These are phyloP conservation scores for Axinella damicornis DNA, from an alignment of 37 sponge, comb jelly and placozoan genomes.

Conservation along the genomic window DNA sequence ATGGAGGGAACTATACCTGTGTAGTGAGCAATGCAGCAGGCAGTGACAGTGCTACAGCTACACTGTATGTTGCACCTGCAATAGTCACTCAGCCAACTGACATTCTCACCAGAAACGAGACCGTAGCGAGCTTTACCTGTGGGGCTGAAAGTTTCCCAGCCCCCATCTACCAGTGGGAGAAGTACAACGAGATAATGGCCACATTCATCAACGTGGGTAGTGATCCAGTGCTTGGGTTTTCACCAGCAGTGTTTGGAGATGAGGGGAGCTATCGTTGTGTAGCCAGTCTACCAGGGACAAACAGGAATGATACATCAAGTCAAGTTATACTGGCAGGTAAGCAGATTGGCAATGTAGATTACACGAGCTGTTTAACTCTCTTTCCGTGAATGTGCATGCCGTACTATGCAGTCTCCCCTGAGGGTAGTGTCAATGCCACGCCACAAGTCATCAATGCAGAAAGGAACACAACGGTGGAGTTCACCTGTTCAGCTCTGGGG, in stretches of 20 bases:
- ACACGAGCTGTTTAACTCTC: too few relatives aligned
- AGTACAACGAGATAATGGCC: background rate
- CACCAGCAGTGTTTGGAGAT: constrained; percentile 21
- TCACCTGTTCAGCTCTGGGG: constrained; percentile 66
- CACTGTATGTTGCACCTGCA: constrained; percentile 27
- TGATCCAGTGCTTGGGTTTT: background rate
- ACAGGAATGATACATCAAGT: too few relatives aligned
- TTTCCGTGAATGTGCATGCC: too few relatives aligned
- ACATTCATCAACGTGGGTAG: background rate
- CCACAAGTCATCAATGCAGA: too few relatives aligned
- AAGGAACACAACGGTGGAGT: background rate
- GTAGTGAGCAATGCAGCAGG: constrained; percentile 62
- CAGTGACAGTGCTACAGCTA: constrained; percentile 22
- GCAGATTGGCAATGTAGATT: too few relatives aligned
- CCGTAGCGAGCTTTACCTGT: constrained; percentile 36
- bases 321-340: too few relatives aligned
- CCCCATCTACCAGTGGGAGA: constrained; percentile 40
- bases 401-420: constrained; percentile 17
- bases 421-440: constrained; percentile 23
- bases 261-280: constrained; percentile 19
- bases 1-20: constrained; percentile 78
- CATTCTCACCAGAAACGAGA: background rate
- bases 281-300: background rate
- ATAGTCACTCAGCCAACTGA: constrained; percentile 31
- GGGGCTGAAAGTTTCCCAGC: constrained; percentile 35